Percentiles rank a stretch among this genome's conserved stretches.
These are phyloP conservation scores for Caenorhabditis elegans DNA, from an alignment of 1,140 invertebrate genomes.

Conservation along the genomic window DNA sequence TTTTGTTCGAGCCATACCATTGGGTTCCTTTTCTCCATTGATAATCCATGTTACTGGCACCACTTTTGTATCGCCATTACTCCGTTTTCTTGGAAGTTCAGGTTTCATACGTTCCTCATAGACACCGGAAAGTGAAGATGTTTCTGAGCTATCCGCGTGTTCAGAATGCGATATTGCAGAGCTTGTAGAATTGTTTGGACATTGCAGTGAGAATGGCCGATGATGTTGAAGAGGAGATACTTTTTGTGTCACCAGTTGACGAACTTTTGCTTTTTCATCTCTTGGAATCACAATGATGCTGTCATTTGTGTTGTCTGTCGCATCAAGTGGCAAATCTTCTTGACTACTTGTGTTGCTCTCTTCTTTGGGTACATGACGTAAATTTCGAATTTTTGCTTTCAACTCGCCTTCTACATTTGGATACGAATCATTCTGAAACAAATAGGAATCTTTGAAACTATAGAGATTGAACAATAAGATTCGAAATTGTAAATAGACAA, in stretches of 20 bases:
- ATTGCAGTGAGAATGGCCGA: slow-evolving; percentile 64
- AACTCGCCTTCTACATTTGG: slow-evolving; percentile 53
- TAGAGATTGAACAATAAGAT: not conserved
- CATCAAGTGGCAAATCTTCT: not conserved
- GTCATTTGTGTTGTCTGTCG: slow-evolving; percentile 31
- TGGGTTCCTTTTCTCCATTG: slow-evolving; percentile 24
- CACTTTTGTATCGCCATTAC: not conserved
- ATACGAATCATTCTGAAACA: not conserved
- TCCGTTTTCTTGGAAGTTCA: not conserved
- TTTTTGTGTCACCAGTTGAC: slow-evolving; percentile 63
- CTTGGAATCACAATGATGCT: not conserved
- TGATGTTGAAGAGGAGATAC: slow-evolving; percentile 58
- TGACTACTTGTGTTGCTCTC: slow-evolving; percentile 6
- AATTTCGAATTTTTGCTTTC: slow-evolving; percentile 55
- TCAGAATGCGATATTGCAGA: slow-evolving; percentile 24
- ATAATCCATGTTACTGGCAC: not conserved
- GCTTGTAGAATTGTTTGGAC: not conserved
- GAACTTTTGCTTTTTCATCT: slow-evolving; percentile 53
- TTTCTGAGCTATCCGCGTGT: not conserved
- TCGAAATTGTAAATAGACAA: no score
- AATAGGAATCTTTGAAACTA: not conserved
- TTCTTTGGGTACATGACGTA: slow-evolving; percentile 55
- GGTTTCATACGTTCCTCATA: not conserved
- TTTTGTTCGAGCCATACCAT: slow-evolving; percentile 46
- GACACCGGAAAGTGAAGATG: not conserved